These are phyloP conservation scores for Macrocentrus cingulum DNA, from an alignment of 1,140 invertebrate genomes.

Conservation along the genomic window DNA sequence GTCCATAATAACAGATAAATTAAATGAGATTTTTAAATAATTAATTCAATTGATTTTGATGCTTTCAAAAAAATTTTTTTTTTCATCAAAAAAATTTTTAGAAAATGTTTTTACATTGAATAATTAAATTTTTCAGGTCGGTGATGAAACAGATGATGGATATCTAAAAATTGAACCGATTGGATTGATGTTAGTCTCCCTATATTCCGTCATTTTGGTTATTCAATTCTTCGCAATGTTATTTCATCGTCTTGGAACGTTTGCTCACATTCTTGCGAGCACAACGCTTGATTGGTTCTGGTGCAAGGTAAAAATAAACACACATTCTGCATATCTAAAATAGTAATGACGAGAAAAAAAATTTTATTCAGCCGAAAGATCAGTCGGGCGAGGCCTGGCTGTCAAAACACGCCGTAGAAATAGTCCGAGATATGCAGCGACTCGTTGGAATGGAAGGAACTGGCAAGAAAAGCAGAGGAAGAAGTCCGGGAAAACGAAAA, in stretches of 20 bases:
- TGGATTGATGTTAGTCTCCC: slow-evolving; percentile 95
- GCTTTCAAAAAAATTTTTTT: no score
- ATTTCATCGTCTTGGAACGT: slow-evolving; percentile 97
- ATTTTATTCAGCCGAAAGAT: slow-evolving; percentile 71
- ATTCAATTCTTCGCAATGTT: slow-evolving; percentile 98
- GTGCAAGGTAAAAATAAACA: slow-evolving; percentile 77
- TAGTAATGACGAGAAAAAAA: no score
- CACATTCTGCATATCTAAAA: no score
- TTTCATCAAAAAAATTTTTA: no score
- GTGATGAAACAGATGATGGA: no score
- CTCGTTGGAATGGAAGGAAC: slow-evolving; percentile 86
- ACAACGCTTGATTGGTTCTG: slow-evolving; percentile 89
- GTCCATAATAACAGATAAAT: no score
- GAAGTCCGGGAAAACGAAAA: slow-evolving; percentile 79
- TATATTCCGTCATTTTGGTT: slow-evolving; percentile 93
- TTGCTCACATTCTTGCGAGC: slow-evolving; percentile 95
- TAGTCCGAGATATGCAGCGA: slow-evolving; percentile 87
- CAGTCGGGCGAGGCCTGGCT: slow-evolving; percentile 83
- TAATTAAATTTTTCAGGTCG: no score
- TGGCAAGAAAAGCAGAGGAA: slow-evolving; percentile 83
- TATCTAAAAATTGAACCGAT: slow-evolving; percentile 93
- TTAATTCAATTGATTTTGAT: no score
- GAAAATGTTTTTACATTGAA: no score
- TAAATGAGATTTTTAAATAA: no score
- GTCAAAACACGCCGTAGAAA: slow-evolving; percentile 90